These are phyloP conservation scores for Lasiurus cinereus DNA, from an alignment of 2,113 vertebrate species.

Conservation along the genomic window DNA sequence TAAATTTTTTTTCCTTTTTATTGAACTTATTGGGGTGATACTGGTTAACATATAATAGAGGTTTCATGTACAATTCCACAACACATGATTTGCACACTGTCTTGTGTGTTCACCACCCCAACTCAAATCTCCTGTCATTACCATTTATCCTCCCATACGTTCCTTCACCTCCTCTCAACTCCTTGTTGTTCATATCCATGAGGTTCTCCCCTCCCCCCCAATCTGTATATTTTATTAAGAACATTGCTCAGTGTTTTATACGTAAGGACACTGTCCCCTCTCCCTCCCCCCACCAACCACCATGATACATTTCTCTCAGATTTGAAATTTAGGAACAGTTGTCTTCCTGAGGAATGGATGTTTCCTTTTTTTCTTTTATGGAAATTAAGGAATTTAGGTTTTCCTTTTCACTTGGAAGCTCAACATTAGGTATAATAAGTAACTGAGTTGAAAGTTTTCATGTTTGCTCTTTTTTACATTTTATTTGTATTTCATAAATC, in stretches of 20 bases:
- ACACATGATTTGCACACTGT: no score
- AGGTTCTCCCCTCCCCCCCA: background rate
- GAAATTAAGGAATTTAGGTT: background rate
- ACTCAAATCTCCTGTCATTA: background rate
- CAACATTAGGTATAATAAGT: background rate
- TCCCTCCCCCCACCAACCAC: no score
- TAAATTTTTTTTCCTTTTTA: no score
- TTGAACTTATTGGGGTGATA: no score
- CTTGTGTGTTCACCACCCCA: no score
- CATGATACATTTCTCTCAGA: background rate
- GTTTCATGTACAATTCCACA: no score
- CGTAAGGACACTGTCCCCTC: background rate
- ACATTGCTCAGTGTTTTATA: background rate
- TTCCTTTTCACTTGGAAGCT: background rate
- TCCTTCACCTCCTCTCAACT: background rate
- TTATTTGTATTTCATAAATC: background rate
- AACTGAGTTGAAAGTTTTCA: background rate
- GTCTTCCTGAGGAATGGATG: background rate
- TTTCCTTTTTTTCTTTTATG: constrained; percentile 3
- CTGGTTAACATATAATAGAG: no score
- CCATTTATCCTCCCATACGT: background rate
- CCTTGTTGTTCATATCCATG: background rate
- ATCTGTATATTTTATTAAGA: background rate
- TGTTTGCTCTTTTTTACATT: background rate
- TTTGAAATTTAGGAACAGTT: background rate